Percentiles rank a stretch among this genome's conserved stretches.
phyloP scores from a whole-genome alignment of 2,113 vertebrate genomes.

The Pampusana beccarii region DNA sequence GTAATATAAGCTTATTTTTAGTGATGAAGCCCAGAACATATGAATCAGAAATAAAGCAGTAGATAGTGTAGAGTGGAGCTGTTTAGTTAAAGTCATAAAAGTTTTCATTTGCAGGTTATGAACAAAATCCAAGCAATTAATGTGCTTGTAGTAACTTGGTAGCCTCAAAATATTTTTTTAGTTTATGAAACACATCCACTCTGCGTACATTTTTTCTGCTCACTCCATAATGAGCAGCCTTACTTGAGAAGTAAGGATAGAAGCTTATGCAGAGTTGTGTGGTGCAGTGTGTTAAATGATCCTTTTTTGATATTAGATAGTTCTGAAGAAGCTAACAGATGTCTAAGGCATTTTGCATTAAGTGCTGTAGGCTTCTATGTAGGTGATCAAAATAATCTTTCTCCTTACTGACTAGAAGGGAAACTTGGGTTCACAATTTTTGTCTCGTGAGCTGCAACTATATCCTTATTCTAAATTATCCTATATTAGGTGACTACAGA shows the following conservation, averaged over 20 bases:
- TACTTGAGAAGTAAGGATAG: not conserved
- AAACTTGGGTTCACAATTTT: not conserved
- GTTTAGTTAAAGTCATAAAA: not conserved
- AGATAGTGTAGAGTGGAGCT: not conserved
- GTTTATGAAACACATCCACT: not conserved
- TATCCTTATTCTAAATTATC: not conserved
- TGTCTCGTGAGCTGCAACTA: not conserved
- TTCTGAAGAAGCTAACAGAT: not conserved
- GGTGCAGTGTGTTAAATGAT: not conserved
- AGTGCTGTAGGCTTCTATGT: not conserved
- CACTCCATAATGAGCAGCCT: not conserved
- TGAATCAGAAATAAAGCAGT: not conserved
- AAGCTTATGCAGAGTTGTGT: not conserved
- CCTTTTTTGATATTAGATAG: not conserved
- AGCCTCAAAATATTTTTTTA: not conserved
- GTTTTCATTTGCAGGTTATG: not conserved
- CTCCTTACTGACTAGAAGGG: not conserved
- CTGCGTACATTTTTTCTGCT: accelerated
- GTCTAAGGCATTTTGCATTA: not conserved
- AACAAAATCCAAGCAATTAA: not conserved
- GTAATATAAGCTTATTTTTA: not conserved
- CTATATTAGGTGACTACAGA: not conserved
- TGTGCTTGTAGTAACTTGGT: not conserved
- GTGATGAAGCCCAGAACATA: not conserved
- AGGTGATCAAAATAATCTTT: not conserved